These are phyloP conservation scores for Trididemnum nubilum DNA, from an alignment of 23 tunicate genomes.

Conservation along the genomic window DNA sequence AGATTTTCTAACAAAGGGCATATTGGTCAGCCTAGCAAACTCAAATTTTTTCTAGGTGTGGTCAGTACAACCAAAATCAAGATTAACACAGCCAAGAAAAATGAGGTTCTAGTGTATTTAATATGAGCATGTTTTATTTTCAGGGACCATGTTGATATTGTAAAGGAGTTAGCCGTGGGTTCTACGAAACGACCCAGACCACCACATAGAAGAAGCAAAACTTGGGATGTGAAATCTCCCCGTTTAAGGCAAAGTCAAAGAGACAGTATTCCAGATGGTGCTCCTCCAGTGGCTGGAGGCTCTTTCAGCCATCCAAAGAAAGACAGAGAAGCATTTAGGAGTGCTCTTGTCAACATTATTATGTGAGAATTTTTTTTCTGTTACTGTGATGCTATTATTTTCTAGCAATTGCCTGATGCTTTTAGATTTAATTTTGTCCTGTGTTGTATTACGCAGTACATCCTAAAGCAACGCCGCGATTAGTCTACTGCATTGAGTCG, in stretches of 20 bases:
- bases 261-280: slow-evolving; percentile 22
- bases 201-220: slow-evolving; percentile 40
- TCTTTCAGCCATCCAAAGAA: slow-evolving; percentile 90
- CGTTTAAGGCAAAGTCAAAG: slow-evolving; percentile 22
- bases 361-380: slow-evolving; percentile 44
- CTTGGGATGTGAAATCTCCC: slow-evolving; percentile 67
- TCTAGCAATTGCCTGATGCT: neutral
- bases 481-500: too few relatives aligned
- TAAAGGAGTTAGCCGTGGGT: slow-evolving; percentile 52
- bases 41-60: too few relatives aligned
- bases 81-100: too few relatives aligned
- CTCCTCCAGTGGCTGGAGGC: neutral
- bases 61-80: too few relatives aligned
- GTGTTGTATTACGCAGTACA: too few relatives aligned
- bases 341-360: slow-evolving; percentile 87
- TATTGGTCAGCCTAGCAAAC: too few relatives aligned
- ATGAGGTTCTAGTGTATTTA: too few relatives aligned
- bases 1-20: too few relatives aligned
- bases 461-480: too few relatives aligned
- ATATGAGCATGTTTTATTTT: neutral
- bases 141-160: slow-evolving; percentile 72
- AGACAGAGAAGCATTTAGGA: slow-evolving; percentile 88
- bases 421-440: too few relatives aligned
- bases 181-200: slow-evolving; percentile 73
- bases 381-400: neutral